Percentiles rank a stretch among this genome's conserved stretches.
These are phyloP conservation scores for Phymanthus crucifer DNA, from an alignment of 92 coral and sea anemone genomes.

Conservation along the genomic window DNA sequence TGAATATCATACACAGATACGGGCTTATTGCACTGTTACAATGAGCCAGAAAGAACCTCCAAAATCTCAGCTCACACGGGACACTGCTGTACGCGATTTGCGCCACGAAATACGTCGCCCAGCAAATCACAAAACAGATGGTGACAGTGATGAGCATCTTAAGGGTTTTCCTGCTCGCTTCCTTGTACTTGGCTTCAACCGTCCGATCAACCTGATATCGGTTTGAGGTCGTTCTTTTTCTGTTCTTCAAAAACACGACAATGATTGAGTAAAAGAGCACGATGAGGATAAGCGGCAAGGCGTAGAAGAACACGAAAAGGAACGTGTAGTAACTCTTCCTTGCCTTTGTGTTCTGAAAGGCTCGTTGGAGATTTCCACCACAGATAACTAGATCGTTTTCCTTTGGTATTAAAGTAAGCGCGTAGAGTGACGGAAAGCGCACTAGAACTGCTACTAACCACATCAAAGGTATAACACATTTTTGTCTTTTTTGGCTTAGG, in stretches of 20 bases:
- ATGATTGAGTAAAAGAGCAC: slow-evolving; percentile 32
- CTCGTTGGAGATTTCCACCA: slow-evolving; percentile 10
- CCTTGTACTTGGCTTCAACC: slow-evolving; percentile 14
- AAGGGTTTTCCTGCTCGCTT: slow-evolving; percentile 41
- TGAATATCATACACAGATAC: slow-evolving; percentile 43
- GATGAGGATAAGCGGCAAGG: slow-evolving; percentile 44
- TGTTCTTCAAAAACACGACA: slow-evolving; percentile 14
- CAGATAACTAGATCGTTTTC: slow-evolving; percentile 3
- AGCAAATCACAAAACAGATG: slow-evolving; percentile 47
- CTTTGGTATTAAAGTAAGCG: neutral
- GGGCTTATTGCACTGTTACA: slow-evolving; percentile 58
- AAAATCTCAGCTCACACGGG: slow-evolving; percentile 51
- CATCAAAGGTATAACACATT: slow-evolving; percentile 30
- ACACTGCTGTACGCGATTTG: slow-evolving; percentile 37
- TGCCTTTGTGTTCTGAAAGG: slow-evolving; percentile 32
- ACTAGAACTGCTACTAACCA: slow-evolving; percentile 45
- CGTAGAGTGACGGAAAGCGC: slow-evolving; percentile 47
- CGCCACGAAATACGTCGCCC: slow-evolving; percentile 56
- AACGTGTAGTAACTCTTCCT: slow-evolving; percentile 45
- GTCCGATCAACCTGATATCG: slow-evolving; percentile 18
- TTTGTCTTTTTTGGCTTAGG: slow-evolving; percentile 19
- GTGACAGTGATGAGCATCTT: slow-evolving; percentile 47
- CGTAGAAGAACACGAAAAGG: slow-evolving; percentile 43
- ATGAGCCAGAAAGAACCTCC: slow-evolving; percentile 63
- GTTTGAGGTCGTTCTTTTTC: neutral